These are phyloP conservation scores for Tetanocera ferruginea DNA, from an alignment of 2,888 invertebrate species.

Conservation along the genomic window DNA sequence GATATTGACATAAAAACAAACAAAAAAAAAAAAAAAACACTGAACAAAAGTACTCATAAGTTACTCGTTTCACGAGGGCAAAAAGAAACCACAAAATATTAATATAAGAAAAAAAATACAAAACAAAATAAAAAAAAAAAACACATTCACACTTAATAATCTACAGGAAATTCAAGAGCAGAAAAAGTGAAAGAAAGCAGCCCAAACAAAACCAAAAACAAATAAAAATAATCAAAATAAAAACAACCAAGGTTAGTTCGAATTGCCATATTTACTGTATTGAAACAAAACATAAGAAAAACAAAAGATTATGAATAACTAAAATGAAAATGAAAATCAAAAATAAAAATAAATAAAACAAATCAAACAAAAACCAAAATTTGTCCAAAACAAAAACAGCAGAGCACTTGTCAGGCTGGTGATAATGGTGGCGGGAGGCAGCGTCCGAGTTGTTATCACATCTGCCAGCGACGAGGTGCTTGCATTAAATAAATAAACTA, in stretches of 20 bases:
- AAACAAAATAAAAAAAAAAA: constrained; percentile 38
- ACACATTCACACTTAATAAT: constrained; percentile 28
- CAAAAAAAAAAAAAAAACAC: no score
- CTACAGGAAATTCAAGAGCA: constrained; percentile 37
- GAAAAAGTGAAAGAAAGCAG: background rate
- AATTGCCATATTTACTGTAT: constrained; percentile 34
- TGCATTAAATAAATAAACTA: constrained; percentile 31
- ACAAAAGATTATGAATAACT: constrained; percentile 29
- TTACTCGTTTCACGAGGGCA: background rate
- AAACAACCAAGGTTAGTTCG: constrained; percentile 27
- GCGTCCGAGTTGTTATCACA: constrained; percentile 14
- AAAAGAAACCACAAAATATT: background rate
- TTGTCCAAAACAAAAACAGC: background rate
- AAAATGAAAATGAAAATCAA: constrained; percentile 6
- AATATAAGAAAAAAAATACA: constrained; percentile 5
- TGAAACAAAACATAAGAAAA: constrained; percentile 37
- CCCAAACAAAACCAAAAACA: constrained; percentile 25
- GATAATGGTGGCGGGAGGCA: background rate
- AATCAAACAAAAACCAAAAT: constrained; percentile 19
- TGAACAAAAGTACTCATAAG: constrained; percentile 15
- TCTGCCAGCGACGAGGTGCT: constrained; percentile 11
- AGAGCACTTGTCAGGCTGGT: background rate
- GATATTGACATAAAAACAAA: background rate
- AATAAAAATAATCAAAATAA: constrained; percentile 29
- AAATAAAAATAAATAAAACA: constrained; percentile 14